Conservation (phyloP, 2,888 invertebrate species). For the Patella ulyssiponensis region DNA sequence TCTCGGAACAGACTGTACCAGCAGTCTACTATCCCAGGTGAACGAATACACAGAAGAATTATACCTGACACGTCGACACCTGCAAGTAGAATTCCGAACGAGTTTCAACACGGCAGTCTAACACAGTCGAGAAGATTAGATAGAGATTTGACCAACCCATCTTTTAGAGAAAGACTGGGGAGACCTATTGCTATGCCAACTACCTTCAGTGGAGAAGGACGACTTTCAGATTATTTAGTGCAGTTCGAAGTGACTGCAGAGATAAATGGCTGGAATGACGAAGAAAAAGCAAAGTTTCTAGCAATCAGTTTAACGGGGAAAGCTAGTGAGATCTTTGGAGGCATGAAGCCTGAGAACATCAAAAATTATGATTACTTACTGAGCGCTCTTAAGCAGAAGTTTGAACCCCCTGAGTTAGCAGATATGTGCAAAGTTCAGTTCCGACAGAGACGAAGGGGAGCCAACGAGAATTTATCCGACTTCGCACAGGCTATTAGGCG, state of each 20-base stretch:
- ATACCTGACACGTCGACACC: too few species aligned
- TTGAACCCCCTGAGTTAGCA: neutral
- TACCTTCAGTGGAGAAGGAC: neutral
- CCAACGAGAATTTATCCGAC: neutral
- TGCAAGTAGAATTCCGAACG: too few species aligned
- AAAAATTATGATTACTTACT: neutral
- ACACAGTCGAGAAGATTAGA: too few species aligned
- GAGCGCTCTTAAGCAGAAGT: neutral
- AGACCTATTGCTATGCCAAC: constrained; percentile 5
- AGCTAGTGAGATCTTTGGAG: neutral
- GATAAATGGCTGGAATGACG: constrained; percentile 14
- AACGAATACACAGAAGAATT: too few species aligned
- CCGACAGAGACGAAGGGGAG: neutral
- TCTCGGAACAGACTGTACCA: too few species aligned
- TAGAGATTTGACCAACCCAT: too few species aligned
- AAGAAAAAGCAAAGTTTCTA: neutral
- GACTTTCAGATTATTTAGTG: neutral
- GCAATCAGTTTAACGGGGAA: neutral
- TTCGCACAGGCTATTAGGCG: neutral
- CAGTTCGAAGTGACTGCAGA: neutral
- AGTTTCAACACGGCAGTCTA: too few species aligned
- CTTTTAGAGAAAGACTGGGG: too few species aligned
- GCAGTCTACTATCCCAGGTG: too few species aligned
- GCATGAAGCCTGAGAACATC: neutral
- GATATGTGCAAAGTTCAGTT: neutral